A percentile compares a stretch with the other conserved stretches of the same genome.
These are phyloP conservation scores for Eulemur coronatus DNA, from an alignment of 2,797 vertebrate genomes.

Conservation along the genomic window DNA sequence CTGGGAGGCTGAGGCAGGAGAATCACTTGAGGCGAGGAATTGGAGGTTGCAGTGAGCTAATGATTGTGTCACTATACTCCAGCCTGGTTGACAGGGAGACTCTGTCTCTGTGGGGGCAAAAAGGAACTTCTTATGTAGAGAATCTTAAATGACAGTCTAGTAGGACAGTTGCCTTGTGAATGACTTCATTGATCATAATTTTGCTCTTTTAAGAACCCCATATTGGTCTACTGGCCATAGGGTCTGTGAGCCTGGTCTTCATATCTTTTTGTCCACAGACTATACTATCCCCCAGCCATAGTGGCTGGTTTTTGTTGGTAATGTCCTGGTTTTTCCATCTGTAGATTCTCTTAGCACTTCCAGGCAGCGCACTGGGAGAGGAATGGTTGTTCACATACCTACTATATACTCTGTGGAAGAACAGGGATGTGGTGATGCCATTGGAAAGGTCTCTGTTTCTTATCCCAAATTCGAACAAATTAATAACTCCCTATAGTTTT, in stretches of 20 bases:
- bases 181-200: not conserved
- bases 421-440: not conserved
- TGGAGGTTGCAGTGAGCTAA: not conserved
- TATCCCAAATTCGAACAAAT: not conserved
- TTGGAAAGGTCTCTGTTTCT: not conserved
- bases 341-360: not conserved
- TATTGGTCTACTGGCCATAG: not conserved
- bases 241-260: not conserved
- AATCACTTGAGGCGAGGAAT: not conserved
- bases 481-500: not conserved
- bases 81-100: not conserved
- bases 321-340: not conserved
- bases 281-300: not conserved
- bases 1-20: not conserved
- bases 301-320: not conserved
- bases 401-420: not conserved
- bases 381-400: not conserved
- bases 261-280: not conserved
- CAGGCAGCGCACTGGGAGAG: accelerated
- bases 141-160: not conserved
- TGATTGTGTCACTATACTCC: not conserved
- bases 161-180: not conserved
- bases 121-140: not conserved
- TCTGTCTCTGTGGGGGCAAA: not conserved
- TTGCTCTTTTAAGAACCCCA: not conserved